A percentile compares a stretch with the other conserved stretches of the same genome.
These are phyloP conservation scores for Pyrrhia umbra DNA, from an alignment of 2,888 invertebrate genomes.

Conservation along the genomic window DNA sequence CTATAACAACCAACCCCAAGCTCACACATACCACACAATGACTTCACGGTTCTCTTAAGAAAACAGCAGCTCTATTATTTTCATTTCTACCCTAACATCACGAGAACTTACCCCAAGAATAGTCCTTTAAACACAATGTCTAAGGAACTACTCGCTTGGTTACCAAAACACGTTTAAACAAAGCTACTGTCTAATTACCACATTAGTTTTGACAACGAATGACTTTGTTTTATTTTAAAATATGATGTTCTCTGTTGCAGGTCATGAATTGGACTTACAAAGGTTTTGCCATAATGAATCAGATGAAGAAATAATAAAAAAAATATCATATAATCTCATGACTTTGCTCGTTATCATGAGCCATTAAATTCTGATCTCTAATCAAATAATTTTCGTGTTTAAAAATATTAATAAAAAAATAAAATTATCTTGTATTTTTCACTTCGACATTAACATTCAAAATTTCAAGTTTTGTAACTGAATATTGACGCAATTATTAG, in stretches of 20 bases:
- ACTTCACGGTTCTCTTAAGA: background rate
- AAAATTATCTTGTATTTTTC: too few relatives aligned
- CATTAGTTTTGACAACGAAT: constrained; percentile 22
- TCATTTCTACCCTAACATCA: constrained; percentile 9
- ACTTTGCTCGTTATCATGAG: too few relatives aligned
- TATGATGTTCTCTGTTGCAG: constrained; percentile 66
- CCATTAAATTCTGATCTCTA: background rate
- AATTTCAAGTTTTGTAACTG: too few relatives aligned
- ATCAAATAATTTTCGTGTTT: too few relatives aligned
- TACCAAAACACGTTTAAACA: constrained; percentile 29
- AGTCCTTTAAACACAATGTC: constrained; percentile 23
- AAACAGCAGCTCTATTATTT: constrained; percentile 24
- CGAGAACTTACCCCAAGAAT: constrained; percentile 5
- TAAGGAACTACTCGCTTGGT: constrained; percentile 20
- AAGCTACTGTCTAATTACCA: constrained; percentile 13
- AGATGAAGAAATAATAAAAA: constrained; percentile 78
- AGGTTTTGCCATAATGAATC: constrained; percentile 79
- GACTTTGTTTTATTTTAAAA: constrained; percentile 29
- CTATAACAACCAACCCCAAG: background rate
- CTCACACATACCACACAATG: background rate
- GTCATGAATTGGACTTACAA: constrained; percentile 83
- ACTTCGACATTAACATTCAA: too few relatives aligned
- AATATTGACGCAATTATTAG: too few relatives aligned
- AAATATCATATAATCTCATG: too few relatives aligned
- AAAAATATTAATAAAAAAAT: too few relatives aligned